Evolutionary conservation across 2,888 invertebrate species (phyloP).

Genomic region (Drosophila histrio): DNA sequence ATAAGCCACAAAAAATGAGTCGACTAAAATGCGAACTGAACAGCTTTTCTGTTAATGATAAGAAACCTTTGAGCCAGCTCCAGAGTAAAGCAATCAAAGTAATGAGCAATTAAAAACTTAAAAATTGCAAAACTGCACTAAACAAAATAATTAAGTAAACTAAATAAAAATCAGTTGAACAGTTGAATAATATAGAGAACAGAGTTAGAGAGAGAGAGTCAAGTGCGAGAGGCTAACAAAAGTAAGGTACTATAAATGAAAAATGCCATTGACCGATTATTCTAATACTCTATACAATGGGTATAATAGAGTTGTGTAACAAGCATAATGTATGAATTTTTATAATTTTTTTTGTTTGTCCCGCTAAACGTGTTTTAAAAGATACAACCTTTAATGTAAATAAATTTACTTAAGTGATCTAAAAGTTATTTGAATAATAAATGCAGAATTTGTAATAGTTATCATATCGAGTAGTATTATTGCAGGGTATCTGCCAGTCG

Average conservation of each 20-base stretch:
- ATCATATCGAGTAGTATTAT: too few species aligned
- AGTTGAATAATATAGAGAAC: not conserved
- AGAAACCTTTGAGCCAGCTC: not conserved
- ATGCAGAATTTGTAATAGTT: too few species aligned
- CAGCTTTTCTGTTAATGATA: conserved; percentile 20
- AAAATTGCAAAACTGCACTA: conserved; percentile 18
- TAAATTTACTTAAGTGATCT: too few species aligned
- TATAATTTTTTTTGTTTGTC: too few species aligned
- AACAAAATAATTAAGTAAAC: not conserved
- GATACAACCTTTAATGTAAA: too few species aligned
- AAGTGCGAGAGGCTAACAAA: not conserved
- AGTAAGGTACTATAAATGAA: conserved; percentile 29
- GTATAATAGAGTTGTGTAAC: not conserved
- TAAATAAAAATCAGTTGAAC: not conserved
- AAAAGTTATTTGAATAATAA: too few species aligned
- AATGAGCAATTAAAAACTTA: conserved; percentile 9
- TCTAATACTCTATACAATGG: not conserved
- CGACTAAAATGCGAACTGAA: conserved; percentile 6
- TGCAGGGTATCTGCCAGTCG: conserved; percentile 3
- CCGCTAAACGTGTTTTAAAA: too few species aligned
- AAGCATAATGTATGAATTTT: too few species aligned
- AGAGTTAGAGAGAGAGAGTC: not conserved
- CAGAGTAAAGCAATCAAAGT: conserved; percentile 8
- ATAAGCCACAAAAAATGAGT: conserved; percentile 1
- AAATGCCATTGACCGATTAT: conserved; percentile 12